A percentile compares a stretch with the other conserved stretches of the same genome.
Evolutionary conservation across 2,113 vertebrate genomes (phyloP).

Genomic region (Platichthys stellatus): DNA sequence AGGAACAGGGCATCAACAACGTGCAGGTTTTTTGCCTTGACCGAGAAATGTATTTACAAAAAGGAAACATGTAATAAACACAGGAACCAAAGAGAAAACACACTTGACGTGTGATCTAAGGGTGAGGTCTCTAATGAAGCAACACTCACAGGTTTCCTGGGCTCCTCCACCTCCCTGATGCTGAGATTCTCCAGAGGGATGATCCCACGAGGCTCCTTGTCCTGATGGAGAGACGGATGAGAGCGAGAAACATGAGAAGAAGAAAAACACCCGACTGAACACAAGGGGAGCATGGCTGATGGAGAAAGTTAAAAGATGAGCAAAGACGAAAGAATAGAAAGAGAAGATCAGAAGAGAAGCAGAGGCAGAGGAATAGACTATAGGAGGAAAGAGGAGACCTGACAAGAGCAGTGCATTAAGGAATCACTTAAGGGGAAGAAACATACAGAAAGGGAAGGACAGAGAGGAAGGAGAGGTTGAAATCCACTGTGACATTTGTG

Average conservation of each 20-base stretch:
- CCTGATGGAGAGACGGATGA: conserved; percentile 76
- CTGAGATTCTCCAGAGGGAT: conserved; percentile 98
- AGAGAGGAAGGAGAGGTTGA: not conserved
- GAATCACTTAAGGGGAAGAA: not conserved
- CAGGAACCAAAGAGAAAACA: not conserved
- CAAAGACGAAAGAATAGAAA: conserved; percentile 1
- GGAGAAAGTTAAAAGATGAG: not conserved
- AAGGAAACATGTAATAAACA: not conserved
- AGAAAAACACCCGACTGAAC: conserved; percentile 10
- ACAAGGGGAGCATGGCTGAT: not conserved
- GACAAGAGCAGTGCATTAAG: not conserved
- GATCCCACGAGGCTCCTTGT: conserved; percentile 97
- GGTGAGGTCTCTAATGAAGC: conserved; percentile 36
- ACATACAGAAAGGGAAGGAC: not conserved
- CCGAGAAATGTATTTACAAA: not conserved
- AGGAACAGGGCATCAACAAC: not conserved
- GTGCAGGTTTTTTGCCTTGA: not conserved
- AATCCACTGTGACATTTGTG: conserved; percentile 6
- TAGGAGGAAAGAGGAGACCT: not conserved
- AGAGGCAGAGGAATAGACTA: not conserved
- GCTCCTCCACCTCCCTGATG: conserved; percentile 98
- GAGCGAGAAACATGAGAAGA: conserved; percentile 26
- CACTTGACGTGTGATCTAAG: not conserved
- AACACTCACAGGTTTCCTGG: conserved; percentile 92
- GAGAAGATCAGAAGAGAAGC: not conserved